Evolutionary conservation across 2,113 vertebrate genomes (phyloP).

Genomic region (Tor tambroides): DNA sequence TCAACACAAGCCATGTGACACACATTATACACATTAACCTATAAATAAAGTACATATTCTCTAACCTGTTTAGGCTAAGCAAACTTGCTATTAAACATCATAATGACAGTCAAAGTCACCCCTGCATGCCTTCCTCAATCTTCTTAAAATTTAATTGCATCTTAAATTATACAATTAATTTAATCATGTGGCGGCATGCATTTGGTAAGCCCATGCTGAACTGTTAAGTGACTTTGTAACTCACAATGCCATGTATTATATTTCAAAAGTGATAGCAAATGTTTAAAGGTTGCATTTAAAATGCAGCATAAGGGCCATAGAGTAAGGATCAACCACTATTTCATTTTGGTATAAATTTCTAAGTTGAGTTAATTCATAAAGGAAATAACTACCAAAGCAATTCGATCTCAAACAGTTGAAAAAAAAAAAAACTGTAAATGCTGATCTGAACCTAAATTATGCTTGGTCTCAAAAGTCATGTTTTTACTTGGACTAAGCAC

Average conservation of each 20-base stretch:
- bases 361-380: not conserved
- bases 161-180: conserved; percentile 68
- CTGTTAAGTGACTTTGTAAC: conserved; percentile 30
- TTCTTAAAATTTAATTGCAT: conserved; percentile 61
- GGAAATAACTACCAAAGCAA: not conserved
- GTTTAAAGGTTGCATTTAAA: conserved; percentile 70
- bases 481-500: not conserved
- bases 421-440: conserved; percentile 54
- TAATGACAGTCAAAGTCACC: not conserved
- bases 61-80: not conserved
- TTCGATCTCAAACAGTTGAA: not conserved
- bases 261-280: conserved; percentile 57
- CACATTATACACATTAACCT: not conserved
- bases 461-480: not conserved
- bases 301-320: conserved; percentile 60
- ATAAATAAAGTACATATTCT: not conserved
- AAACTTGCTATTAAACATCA: not conserved
- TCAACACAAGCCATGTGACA: not conserved
- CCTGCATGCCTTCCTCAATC: not conserved
- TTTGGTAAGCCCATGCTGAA: conserved; percentile 52
- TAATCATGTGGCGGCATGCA: conserved; percentile 45
- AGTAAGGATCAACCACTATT: conserved; percentile 56
- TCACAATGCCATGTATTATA: conserved; percentile 36
- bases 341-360: not conserved
- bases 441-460: conserved; percentile 48